Percentiles rank a stretch among this genome's conserved stretches.
These are phyloP conservation scores for Caenorhabditis wallacei DNA, from an alignment of 2,888 invertebrate genomes.

Conservation along the genomic window DNA sequence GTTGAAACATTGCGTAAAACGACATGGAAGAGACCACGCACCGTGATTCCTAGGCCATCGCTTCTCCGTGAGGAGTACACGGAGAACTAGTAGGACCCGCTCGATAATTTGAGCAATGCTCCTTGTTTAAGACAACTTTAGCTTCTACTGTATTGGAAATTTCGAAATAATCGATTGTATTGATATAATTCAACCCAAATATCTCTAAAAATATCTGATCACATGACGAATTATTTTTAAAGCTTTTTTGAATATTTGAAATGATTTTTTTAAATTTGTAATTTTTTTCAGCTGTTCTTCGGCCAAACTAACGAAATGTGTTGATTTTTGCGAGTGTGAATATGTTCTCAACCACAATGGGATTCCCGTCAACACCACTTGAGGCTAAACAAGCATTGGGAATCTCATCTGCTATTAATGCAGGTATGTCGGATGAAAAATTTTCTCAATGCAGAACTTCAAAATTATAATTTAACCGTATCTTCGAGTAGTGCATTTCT, in stretches of 20 bases:
- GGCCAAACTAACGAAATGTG: conserved; percentile 45
- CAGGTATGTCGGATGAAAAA: conserved; percentile 22
- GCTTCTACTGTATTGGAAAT: conserved; percentile 31
- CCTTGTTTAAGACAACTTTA: conserved; percentile 27
- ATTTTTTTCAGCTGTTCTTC: conserved; percentile 43
- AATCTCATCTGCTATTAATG: conserved; percentile 60
- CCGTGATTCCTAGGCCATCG: conserved; percentile 14
- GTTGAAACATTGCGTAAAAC: conserved; percentile 33
- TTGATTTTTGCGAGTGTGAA: conserved; percentile 52
- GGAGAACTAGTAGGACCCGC: conserved; percentile 21
- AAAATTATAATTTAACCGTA: no score
- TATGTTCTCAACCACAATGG: conserved; percentile 67
- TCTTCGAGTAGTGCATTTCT: no score
- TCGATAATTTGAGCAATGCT: conserved; percentile 45
- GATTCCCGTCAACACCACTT: conserved; percentile 69
- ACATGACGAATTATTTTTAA: background rate
- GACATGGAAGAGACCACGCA: conserved; percentile 33
- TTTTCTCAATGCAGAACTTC: background rate
- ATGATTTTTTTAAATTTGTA: background rate
- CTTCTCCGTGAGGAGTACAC: conserved; percentile 52
- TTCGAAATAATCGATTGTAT: background rate
- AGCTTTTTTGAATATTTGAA: background rate
- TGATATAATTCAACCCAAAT: background rate
- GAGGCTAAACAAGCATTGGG: conserved; percentile 64
- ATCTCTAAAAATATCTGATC: background rate